A percentile compares a stretch with the other conserved stretches of the same genome.
Evolutionary conservation across 2,113 vertebrate genomes (phyloP).

Genomic region (Desmodus rotundus): DNA sequence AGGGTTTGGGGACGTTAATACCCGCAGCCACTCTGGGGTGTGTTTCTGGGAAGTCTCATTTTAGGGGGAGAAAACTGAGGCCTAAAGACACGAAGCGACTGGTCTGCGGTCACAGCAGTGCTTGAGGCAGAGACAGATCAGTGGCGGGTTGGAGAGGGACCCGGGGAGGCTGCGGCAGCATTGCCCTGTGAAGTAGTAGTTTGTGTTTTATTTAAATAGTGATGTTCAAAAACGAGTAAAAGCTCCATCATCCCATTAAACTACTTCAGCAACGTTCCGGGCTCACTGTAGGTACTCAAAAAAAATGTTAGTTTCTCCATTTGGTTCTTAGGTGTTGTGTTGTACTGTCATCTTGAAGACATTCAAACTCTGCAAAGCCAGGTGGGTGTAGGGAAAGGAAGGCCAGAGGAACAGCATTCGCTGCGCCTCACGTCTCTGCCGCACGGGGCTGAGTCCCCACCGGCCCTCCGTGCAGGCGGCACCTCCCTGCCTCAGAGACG

Average conservation of each 20-base stretch:
- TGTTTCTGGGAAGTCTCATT: neutral
- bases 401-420: neutral
- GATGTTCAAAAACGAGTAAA: neutral
- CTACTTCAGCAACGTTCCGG: neutral
- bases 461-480: too few relatives aligned
- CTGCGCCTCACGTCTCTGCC: neutral
- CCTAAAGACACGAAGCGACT: neutral
- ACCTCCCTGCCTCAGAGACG: too few relatives aligned
- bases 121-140: neutral
- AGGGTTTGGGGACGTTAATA: neutral
- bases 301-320: neutral
- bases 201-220: neutral
- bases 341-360: neutral
- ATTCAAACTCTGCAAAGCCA: neutral
- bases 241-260: neutral
- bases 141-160: fast-evolving
- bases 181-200: neutral
- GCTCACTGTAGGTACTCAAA: neutral
- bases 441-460: neutral
- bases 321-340: neutral
- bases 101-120: neutral
- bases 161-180: neutral
- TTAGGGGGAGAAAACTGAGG: slow-evolving; percentile 1
- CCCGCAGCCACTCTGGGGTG: neutral
- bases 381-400: neutral